phyloP scores from a whole-genome alignment of 2,888 invertebrate species.

The Microdon myrmicae region DNA sequence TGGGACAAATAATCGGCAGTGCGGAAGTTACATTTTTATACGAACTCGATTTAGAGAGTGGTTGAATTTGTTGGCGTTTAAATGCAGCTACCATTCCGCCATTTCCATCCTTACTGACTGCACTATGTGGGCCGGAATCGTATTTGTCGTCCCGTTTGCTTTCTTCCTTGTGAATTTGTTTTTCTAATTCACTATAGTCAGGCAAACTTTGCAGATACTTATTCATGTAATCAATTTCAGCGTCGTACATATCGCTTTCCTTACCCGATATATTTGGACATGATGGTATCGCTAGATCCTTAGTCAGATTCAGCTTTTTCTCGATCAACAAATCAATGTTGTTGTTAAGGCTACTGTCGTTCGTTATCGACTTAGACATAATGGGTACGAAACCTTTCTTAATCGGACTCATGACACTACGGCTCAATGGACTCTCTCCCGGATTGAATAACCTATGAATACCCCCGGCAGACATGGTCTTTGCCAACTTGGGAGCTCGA shows the following conservation, averaged over 20 bases:
- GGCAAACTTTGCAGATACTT: slow-evolving; percentile 67
- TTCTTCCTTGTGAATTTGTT: slow-evolving; percentile 65
- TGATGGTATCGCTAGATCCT: slow-evolving; percentile 37
- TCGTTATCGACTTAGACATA: slow-evolving; percentile 44
- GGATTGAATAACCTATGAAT: slow-evolving; percentile 52
- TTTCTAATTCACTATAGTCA: slow-evolving; percentile 66
- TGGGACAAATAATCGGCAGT: slow-evolving; percentile 35
- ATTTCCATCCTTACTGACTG: slow-evolving; percentile 4
- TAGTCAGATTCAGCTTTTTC: slow-evolving; percentile 41
- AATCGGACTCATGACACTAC: slow-evolving; percentile 37
- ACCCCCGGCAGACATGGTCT: slow-evolving; percentile 46
- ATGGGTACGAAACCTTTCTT: slow-evolving; percentile 25
- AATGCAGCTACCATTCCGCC: slow-evolving; percentile 17
- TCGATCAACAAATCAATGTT: slow-evolving; percentile 43
- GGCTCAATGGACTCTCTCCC: slow-evolving; percentile 30
- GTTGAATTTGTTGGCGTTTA: slow-evolving; percentile 56
- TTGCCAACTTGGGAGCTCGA: slow-evolving; percentile 59
- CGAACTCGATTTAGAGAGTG: slow-evolving; percentile 63
- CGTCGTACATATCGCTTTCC: slow-evolving; percentile 62
- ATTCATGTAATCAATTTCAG: slow-evolving; percentile 68
- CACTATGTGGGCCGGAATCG: slow-evolving; percentile 61
- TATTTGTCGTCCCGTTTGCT: slow-evolving; percentile 66
- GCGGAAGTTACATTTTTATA: slow-evolving; percentile 59
- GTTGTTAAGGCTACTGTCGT: slow-evolving; percentile 40
- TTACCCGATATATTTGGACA: slow-evolving; percentile 21